Conservation (phyloP, 30 jellyfish, hydroid and myxozoan genomes). For the Catostylus mosaicus region DNA sequence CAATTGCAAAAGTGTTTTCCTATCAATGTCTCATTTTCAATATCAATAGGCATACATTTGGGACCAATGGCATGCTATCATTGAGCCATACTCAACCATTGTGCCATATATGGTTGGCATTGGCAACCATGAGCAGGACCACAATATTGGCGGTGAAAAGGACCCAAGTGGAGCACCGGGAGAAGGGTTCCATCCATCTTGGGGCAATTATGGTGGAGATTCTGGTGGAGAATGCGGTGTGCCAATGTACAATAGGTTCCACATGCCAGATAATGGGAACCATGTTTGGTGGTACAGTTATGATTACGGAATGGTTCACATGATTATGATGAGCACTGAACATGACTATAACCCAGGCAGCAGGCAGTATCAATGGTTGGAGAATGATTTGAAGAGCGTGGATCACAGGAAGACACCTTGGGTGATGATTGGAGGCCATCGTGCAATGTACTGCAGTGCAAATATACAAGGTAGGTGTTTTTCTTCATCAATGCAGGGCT, state of each 20-base stretch:
- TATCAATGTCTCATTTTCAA: neutral
- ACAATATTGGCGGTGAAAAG: constrained; percentile 73
- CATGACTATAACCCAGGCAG: constrained; percentile 76
- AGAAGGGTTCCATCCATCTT: constrained; percentile 81
- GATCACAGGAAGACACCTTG: constrained; percentile 85
- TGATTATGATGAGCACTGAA: constrained; percentile 86
- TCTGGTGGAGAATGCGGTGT: constrained; percentile 97
- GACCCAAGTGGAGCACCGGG: constrained; percentile 89
- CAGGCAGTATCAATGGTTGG: constrained; percentile 84
- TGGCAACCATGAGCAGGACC: constrained; percentile 95
- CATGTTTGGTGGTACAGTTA: constrained; percentile 87
- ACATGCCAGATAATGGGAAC: constrained; percentile 95
- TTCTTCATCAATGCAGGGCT: neutral
- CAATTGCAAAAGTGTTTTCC: neutral
- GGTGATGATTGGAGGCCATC: constrained; percentile 83
- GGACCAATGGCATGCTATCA: constrained; percentile 88
- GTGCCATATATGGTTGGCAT: constrained; percentile 92
- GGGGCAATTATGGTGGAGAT: constrained; percentile 86
- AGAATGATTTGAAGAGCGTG: constrained; percentile 68
- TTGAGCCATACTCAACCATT: constrained; percentile 79
- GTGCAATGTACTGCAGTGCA: constrained; percentile 89
- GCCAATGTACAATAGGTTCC: constrained; percentile 87
- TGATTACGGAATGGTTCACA: constrained; percentile 83
- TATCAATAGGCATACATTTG: constrained; percentile 87
- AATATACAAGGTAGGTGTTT: constrained; percentile 29